phyloP scores from a whole-genome alignment of 2,888 invertebrate genomes.

The Tenthredo mesomela region DNA sequence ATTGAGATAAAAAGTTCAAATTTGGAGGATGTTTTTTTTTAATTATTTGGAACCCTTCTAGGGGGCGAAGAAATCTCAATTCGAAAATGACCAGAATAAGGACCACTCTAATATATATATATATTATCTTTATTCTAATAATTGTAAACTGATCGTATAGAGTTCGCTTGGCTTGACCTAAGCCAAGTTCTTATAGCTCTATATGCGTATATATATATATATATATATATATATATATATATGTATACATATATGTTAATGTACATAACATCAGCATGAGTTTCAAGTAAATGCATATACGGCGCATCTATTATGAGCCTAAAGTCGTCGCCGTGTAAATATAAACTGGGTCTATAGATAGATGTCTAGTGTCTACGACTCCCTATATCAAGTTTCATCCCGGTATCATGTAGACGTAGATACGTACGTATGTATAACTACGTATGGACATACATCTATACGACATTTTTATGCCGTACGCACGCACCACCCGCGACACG shows the following conservation, averaged over 20 bases:
- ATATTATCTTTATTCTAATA: not conserved
- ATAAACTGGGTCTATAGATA: slow-evolving; percentile 65
- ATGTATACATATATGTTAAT: not conserved
- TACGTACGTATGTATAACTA: not conserved
- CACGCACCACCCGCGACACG: not conserved
- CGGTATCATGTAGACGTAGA: slow-evolving; percentile 12
- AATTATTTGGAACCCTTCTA: too few relatives aligned
- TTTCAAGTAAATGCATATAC: slow-evolving; percentile 44
- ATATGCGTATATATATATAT: not conserved
- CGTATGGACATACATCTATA: not conserved
- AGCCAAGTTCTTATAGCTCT: too few relatives aligned
- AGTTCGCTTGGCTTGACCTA: not conserved
- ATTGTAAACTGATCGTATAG: not conserved
- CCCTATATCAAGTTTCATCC: slow-evolving; percentile 36
- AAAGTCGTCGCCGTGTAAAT: slow-evolving; percentile 71
- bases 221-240: not conserved
- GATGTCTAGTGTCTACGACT: slow-evolving; percentile 45
- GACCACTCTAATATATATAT: too few relatives aligned
- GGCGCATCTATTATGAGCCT: slow-evolving; percentile 71
- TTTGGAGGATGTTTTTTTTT: too few relatives aligned
- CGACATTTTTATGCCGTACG: not conserved
- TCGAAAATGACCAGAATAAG: too few relatives aligned
- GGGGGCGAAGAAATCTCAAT: too few relatives aligned
- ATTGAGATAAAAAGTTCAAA: too few relatives aligned
- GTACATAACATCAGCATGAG: not conserved